Evolutionary conservation across 2,113 vertebrate genomes (phyloP), one percentile per base, ranked within the genome.

Genomic region (Caretta caretta): DNA sequence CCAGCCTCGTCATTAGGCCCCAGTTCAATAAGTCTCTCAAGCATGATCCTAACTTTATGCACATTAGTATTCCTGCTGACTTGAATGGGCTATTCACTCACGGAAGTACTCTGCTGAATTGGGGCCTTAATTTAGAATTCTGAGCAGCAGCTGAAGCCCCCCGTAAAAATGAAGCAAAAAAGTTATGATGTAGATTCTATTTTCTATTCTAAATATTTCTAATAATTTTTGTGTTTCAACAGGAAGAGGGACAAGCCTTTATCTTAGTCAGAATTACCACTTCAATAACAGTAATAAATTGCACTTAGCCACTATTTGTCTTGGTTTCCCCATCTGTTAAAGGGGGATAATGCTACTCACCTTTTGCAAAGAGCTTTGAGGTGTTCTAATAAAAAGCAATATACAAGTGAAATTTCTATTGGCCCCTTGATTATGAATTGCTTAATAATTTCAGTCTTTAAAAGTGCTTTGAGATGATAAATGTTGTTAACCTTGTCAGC

Each of bases 21-120:
- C 90, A 20, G 2, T 42, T 50, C 19, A 38, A 3, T 4, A 84
- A 78, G 35, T 19, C 65, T 22, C 5, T 88, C 85, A 27, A 8
- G 6, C 7, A 27, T 29, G 75, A 93, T 90, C n/a, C 53, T 82
- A 94, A 31, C n/a, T 46, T 14, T 76, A 54, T 27, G 35, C 65
- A 72, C 9, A 38, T 38, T 19, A 72, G n/a, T 38, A 22, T 72
- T 69, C 51, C 24, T 46, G 42, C 48, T 48, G 38, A 27, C 42
- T 81, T 0, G 0, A 42, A n/a, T 76, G 88, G 42, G 1, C 35
- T 50, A 25, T 76, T 89, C 1, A 0, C 0, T 6, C 56, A 8
- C 57, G 17, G 16, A 19, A 24, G 22, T 65, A 4, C 81, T 93
- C 57, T 91, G 59, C 31, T 83, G 62, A 86, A 38, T 19, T 14